These are phyloP conservation scores for Stenchaetothrips biformis DNA, from an alignment of 2,888 invertebrate genomes.

Conservation along the genomic window DNA sequence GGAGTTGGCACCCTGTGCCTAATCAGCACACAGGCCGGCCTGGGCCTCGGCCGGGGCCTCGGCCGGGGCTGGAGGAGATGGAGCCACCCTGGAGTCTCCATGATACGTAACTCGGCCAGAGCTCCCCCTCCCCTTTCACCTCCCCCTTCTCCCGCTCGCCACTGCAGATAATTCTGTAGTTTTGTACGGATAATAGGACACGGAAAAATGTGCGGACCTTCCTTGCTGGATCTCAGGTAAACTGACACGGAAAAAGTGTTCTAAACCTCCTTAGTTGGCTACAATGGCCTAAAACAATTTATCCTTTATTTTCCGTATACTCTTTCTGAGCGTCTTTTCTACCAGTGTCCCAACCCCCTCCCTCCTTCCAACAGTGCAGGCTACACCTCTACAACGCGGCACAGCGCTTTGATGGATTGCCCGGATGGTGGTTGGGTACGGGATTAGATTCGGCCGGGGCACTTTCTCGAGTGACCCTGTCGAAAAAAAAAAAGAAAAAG, in stretches of 20 bases:
- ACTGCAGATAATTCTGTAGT: too few relatives aligned
- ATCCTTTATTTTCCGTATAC: background rate
- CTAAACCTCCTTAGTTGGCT: too few relatives aligned
- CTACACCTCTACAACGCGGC: background rate
- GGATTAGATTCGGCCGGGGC: background rate
- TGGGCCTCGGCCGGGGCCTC: background rate
- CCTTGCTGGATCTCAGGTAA: too few relatives aligned
- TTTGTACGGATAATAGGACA: too few relatives aligned
- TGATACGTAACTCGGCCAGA: too few relatives aligned
- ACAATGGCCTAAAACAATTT: too few relatives aligned
- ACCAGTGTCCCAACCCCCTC: background rate
- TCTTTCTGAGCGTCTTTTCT: background rate
- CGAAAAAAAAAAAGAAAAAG: background rate
- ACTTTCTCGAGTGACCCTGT: background rate
- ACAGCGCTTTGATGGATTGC: background rate
- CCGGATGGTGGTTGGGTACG: background rate
- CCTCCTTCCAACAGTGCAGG: background rate
- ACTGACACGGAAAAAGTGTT: too few relatives aligned
- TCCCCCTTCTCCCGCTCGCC: too few relatives aligned
- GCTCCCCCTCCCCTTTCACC: background rate
- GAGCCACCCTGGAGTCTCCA: background rate
- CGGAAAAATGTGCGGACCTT: too few relatives aligned
- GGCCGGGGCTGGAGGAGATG: background rate
- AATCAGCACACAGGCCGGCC: background rate
- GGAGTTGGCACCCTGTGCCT: background rate